Evolutionary conservation across 2,888 invertebrate species (phyloP).

Genomic region (Arge pagana): DNA sequence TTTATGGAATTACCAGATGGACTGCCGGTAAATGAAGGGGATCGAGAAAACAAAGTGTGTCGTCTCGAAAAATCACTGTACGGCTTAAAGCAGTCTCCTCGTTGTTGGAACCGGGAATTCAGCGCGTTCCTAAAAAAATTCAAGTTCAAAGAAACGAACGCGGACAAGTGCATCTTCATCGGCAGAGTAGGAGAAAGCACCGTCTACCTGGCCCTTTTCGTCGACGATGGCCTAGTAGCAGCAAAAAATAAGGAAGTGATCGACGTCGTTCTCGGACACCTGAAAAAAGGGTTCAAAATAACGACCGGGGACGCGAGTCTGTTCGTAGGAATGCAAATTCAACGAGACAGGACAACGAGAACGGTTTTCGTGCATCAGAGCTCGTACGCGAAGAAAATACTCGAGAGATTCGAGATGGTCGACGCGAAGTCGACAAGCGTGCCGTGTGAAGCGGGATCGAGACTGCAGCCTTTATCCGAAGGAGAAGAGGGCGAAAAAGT

Average conservation of each 20-base stretch:
- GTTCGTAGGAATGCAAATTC: conserved; percentile 26
- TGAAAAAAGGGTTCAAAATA: conserved; percentile 18
- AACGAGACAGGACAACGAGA: conserved; percentile 13
- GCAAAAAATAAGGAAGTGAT: conserved; percentile 13
- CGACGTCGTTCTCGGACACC: conserved; percentile 1
- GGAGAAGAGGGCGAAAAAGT: no score
- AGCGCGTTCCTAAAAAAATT: conserved; percentile 17
- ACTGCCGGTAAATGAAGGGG: not conserved
- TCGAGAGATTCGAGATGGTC: conserved; percentile 24
- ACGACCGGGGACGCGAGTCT: conserved; percentile 19
- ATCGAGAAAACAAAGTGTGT: conserved; percentile 10
- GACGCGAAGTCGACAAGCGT: conserved; percentile 25
- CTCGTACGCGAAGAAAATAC: conserved; percentile 23
- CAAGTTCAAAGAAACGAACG: conserved; percentile 20
- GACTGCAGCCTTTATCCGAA: conserved; percentile 11
- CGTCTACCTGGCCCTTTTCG: conserved; percentile 23
- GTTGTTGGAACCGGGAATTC: conserved; percentile 22
- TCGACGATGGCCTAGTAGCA: conserved; percentile 24
- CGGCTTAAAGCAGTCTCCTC: conserved; percentile 23
- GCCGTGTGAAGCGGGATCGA: conserved; percentile 28
- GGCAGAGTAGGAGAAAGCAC: conserved; percentile 7
- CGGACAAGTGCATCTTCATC: conserved; percentile 25
- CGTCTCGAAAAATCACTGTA: conserved; percentile 20
- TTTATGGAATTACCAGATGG: not conserved
- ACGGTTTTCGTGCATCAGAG: conserved; percentile 20